Percentiles rank a stretch among this genome's conserved stretches.
phyloP scores from a whole-genome alignment of 2,888 invertebrate genomes.

The Philopedon plagiatum region DNA sequence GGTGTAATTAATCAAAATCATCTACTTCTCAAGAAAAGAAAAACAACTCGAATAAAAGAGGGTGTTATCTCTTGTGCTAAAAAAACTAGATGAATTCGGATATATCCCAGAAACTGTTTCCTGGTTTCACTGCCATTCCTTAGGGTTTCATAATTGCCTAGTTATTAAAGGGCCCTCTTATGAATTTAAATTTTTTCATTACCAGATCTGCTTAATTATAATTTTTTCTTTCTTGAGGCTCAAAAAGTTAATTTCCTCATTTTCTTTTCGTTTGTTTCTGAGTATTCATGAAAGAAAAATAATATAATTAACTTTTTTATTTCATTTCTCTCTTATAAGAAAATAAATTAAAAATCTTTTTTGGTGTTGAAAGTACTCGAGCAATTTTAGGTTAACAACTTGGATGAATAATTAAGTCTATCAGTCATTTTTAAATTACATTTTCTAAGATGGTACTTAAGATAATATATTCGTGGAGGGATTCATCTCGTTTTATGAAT shows the following conservation, averaged over 20 bases:
- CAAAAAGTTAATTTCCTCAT: constrained; percentile 15
- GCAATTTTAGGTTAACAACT: background rate
- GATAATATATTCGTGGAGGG: too few relatives aligned
- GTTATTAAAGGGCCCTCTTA: constrained; percentile 11
- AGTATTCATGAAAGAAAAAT: constrained; percentile 17
- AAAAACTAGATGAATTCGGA: background rate
- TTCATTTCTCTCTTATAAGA: constrained; percentile 6
- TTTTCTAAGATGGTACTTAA: background rate
- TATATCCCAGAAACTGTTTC: background rate
- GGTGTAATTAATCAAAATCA: too few relatives aligned
- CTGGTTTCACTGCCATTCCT: background rate
- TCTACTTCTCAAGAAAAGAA: too few relatives aligned
- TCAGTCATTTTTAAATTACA: background rate
- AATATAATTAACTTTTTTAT: constrained; percentile 15
- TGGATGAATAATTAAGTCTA: background rate
- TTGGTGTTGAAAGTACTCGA: background rate
- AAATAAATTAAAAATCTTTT: constrained; percentile 8
- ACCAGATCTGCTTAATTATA: constrained; percentile 16
- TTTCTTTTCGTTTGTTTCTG: constrained; percentile 15
- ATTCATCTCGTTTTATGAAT: too few relatives aligned
- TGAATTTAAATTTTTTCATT: constrained; percentile 23
- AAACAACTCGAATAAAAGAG: too few relatives aligned
- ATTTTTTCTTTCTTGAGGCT: constrained; percentile 16
- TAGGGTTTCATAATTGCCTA: constrained; percentile 6
- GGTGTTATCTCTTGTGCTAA: too few relatives aligned